These are phyloP conservation scores for Coilia nasus DNA, from an alignment of 2,797 vertebrate genomes.

Conservation along the genomic window DNA sequence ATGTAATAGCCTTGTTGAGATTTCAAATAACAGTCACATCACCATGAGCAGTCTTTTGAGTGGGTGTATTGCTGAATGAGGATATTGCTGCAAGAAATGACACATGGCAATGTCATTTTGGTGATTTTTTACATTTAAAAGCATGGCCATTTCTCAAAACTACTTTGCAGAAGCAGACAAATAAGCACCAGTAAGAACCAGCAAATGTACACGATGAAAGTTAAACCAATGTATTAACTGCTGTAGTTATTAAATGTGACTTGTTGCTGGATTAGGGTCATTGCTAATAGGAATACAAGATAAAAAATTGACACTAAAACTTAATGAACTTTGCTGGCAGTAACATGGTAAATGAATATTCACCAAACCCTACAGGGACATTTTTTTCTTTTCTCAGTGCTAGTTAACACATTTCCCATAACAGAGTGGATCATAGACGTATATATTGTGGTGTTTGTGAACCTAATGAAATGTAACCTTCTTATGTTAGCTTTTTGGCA, in stretches of 20 bases:
- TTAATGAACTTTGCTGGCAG: background rate
- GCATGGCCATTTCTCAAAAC: too few species aligned
- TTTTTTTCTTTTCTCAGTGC: background rate
- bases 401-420: background rate
- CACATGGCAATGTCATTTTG: background rate
- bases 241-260: background rate
- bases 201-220: too few species aligned
- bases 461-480: too few species aligned
- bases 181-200: background rate
- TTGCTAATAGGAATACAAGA: background rate
- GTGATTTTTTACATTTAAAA: background rate
- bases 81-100: background rate
- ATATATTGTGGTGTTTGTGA: too few species aligned
- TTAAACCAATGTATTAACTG: background rate
- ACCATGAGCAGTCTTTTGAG: background rate
- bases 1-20: background rate
- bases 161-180: background rate
- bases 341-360: background rate
- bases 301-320: too few species aligned
- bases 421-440: background rate
- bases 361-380: too few species aligned
- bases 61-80: background rate
- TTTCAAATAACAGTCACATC: slow-evolving; percentile 6
- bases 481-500: too few species aligned
- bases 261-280: background rate